Percentiles rank a stretch among this genome's conserved stretches.
Conservation (phyloP, 2,797 vertebrate species). For the Typhlichthys subterraneus region DNA sequence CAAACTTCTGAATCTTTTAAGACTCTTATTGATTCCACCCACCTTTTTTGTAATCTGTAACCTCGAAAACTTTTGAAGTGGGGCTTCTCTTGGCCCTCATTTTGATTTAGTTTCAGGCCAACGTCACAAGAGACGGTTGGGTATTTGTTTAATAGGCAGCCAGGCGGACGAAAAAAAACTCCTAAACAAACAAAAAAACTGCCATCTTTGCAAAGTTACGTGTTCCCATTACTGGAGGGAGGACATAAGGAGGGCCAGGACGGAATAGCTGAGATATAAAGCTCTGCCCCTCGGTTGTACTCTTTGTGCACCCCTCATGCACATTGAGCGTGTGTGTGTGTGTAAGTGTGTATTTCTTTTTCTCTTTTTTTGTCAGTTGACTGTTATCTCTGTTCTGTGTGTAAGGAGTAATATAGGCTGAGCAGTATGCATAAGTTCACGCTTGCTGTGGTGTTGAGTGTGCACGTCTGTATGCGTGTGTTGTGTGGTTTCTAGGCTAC, state of each 20-base stretch:
- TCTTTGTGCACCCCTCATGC: slow-evolving; percentile 38
- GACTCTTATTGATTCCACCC: slow-evolving; percentile 40
- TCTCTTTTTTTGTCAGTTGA: background rate
- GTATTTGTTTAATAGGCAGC: slow-evolving; percentile 22
- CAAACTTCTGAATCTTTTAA: slow-evolving; percentile 49
- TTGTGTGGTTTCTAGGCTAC: slow-evolving; percentile 62
- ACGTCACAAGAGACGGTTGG: slow-evolving; percentile 22
- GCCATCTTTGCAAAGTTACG: slow-evolving; percentile 34
- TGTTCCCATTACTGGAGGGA: slow-evolving; percentile 25
- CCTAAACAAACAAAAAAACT: slow-evolving; percentile 5
- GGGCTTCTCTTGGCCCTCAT: slow-evolving; percentile 19
- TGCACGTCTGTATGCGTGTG: slow-evolving; percentile 31
- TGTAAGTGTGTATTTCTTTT: slow-evolving; percentile 1
- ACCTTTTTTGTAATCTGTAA: slow-evolving; percentile 25
- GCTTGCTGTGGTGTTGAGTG: slow-evolving; percentile 19
- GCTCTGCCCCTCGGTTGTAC: background rate
- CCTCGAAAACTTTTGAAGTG: slow-evolving; percentile 41
- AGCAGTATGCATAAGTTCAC: slow-evolving; percentile 28
- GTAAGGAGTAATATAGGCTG: slow-evolving; percentile 22
- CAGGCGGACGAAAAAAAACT: background rate
- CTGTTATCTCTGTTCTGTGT: slow-evolving; percentile 10
- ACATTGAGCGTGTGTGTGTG: slow-evolving; percentile 7
- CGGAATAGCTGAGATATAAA: slow-evolving; percentile 34
- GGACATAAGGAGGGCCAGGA: slow-evolving; percentile 36
- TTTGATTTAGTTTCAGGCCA: slow-evolving; percentile 37